A percentile compares a stretch with the other conserved stretches of the same genome.
phyloP scores from a whole-genome alignment of 2,113 vertebrate species.

The Pomatorhinus ruficollis region DNA sequence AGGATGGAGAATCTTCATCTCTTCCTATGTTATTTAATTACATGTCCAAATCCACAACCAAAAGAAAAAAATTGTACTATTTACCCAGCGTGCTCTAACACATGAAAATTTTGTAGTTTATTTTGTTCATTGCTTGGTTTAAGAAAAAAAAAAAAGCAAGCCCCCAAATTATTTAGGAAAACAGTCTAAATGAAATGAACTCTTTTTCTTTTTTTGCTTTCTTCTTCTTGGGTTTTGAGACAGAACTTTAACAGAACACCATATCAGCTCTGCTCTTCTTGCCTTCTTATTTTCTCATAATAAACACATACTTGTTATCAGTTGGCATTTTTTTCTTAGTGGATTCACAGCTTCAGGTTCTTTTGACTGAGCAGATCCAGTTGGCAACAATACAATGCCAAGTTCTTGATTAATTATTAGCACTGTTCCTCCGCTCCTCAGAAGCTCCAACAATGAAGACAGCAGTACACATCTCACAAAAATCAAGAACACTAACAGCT shows the following conservation, averaged over 20 bases:
- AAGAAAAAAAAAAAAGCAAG: not conserved
- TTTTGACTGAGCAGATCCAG: not conserved
- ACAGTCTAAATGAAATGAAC: not conserved
- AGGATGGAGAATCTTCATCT: not conserved
- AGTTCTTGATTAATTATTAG: not conserved
- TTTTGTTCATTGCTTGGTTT: not conserved
- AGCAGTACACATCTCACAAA: not conserved
- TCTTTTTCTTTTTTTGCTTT: not conserved
- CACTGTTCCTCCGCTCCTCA: not conserved
- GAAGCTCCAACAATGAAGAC: not conserved
- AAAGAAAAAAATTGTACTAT: not conserved
- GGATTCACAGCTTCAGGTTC: not conserved
- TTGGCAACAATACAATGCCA: not conserved
- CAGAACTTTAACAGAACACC: not conserved
- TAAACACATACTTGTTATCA: not conserved
- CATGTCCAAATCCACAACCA: not conserved
- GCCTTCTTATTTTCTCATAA: not conserved
- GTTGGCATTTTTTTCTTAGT: not conserved
- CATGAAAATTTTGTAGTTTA: not conserved
- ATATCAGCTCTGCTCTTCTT: not conserved
- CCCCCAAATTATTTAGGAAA: not conserved
- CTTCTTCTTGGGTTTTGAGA: not conserved
- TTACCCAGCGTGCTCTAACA: not conserved
- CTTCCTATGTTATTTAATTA: not conserved
- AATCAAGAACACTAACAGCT: not conserved